A percentile compares a stretch with the other conserved stretches of the same genome.
Conservation (phyloP, 2,888 invertebrate genomes). For the Campaea margaritaria region DNA sequence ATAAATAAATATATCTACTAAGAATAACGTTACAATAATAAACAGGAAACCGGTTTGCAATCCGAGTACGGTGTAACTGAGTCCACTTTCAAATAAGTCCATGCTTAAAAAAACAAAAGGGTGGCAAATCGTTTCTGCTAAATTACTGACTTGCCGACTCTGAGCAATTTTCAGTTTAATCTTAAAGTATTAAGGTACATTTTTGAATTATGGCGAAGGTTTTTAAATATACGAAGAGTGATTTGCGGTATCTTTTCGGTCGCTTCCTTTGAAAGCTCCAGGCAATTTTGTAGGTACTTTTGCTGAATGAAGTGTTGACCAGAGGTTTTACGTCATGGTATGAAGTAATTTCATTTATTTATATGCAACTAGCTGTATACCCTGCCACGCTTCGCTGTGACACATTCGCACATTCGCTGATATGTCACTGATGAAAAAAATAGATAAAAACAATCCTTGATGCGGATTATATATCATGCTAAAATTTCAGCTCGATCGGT, state of each 20-base stretch:
- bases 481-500: too few species aligned
- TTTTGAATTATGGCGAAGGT: conserved; percentile 16
- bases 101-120: conserved; percentile 49
- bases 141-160: conserved; percentile 43
- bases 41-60: conserved; percentile 13
- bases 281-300: not conserved
- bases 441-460: too few species aligned
- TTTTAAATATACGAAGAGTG: conserved; percentile 10
- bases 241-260: conserved; percentile 20
- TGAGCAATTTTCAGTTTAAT: conserved; percentile 46
- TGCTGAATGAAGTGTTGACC: not conserved
- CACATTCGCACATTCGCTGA: too few species aligned
- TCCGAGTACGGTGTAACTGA: conserved; percentile 41
- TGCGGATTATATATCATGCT: too few species aligned
- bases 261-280: conserved; percentile 2
- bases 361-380: too few species aligned
- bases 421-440: too few species aligned
- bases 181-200: conserved; percentile 37
- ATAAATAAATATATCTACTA: not conserved
- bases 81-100: conserved; percentile 44
- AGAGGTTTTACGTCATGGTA: not conserved
- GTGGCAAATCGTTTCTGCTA: conserved; percentile 53
- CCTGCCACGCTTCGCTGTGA: too few species aligned
- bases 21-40: not conserved
- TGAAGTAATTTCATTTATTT: too few species aligned